phyloP scores from a whole-genome alignment of 2,113 vertebrate species.

The Stercorarius parasiticus region DNA sequence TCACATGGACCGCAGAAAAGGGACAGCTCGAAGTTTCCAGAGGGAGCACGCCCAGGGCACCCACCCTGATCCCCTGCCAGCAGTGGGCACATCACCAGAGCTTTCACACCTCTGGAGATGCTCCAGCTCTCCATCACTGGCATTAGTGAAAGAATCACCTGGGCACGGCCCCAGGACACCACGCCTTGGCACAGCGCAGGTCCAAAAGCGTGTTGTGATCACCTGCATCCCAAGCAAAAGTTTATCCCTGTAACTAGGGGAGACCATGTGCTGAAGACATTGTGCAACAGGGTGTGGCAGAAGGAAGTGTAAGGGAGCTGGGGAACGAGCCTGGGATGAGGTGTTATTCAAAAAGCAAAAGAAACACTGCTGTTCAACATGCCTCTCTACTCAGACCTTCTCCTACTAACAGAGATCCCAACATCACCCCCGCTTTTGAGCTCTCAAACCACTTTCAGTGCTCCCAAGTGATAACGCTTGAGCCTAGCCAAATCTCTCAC shows the following conservation, averaged over 20 bases:
- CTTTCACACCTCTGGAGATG: not conserved
- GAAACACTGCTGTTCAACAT: not conserved
- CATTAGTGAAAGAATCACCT: not conserved
- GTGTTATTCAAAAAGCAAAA: not conserved
- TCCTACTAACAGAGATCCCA: not conserved
- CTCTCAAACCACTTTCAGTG: not conserved
- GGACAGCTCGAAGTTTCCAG: not conserved
- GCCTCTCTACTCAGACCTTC: not conserved
- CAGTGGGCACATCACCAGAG: not conserved
- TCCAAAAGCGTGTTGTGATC: rapidly evolving
- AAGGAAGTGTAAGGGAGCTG: not conserved
- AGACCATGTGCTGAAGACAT: not conserved
- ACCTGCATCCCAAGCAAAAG: not conserved
- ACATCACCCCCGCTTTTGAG: not conserved
- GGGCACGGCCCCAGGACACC: not conserved
- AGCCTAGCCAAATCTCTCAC: not conserved
- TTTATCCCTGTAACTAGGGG: not conserved
- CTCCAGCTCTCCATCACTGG: rapidly evolving
- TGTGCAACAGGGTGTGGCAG: not conserved
- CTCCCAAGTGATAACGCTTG: not conserved
- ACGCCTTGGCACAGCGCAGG: rapidly evolving
- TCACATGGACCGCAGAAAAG: not conserved
- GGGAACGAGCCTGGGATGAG: not conserved
- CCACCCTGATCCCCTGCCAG: rapidly evolving
- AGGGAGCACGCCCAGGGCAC: not conserved